Percentiles rank a stretch among this genome's conserved stretches.
phyloP scores from a whole-genome alignment of 2,113 vertebrate species.

The Nesoenas mayeri region DNA sequence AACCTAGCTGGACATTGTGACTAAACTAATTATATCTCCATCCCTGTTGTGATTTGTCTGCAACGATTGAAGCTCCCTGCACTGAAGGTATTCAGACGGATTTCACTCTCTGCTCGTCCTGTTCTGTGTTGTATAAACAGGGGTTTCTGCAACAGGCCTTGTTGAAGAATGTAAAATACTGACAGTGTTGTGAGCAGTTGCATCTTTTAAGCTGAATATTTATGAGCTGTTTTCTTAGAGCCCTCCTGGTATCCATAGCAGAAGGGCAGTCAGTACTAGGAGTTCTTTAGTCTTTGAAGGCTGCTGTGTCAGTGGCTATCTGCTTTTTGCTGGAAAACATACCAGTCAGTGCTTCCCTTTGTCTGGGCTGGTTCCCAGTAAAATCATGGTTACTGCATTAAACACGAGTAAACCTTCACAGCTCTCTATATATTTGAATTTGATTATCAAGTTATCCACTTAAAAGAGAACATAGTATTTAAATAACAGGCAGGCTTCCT shows the following conservation, averaged over 20 bases:
- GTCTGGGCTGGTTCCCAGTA: conserved; percentile 24
- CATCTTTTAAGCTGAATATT: background rate
- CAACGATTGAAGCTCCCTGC: background rate
- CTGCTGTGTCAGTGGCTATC: background rate
- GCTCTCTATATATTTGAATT: background rate
- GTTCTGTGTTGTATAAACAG: background rate
- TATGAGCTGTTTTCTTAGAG: background rate
- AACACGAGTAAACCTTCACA: background rate
- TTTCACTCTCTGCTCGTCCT: background rate
- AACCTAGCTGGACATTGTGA: background rate
- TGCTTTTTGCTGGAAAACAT: background rate
- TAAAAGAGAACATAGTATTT: background rate
- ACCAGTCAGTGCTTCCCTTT: conserved; percentile 4
- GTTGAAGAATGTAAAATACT: background rate
- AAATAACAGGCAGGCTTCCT: background rate
- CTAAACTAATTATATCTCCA: background rate
- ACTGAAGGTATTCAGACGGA: background rate
- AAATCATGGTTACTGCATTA: conserved; percentile 2
- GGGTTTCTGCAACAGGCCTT: background rate
- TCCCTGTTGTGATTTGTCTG: background rate
- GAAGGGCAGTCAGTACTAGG: background rate
- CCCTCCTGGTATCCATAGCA: background rate
- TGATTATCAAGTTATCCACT: background rate
- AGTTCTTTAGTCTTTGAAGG: background rate
- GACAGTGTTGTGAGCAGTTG: background rate